These are phyloP conservation scores for Blastomussa wellsi DNA, from an alignment of 92 coral and sea anemone species.

Conservation along the genomic window DNA sequence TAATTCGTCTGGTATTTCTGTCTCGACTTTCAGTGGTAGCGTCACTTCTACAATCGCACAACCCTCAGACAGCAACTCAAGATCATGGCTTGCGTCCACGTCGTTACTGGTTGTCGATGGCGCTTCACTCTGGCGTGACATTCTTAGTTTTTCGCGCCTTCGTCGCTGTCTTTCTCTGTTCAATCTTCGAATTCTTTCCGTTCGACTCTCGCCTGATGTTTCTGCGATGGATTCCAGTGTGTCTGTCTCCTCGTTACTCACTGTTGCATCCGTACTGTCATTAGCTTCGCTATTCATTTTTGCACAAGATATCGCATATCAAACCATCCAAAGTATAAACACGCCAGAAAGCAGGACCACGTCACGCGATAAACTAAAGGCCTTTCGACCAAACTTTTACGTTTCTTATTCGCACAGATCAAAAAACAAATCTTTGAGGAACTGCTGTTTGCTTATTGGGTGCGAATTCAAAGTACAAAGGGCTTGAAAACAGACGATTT, in stretches of 20 bases:
- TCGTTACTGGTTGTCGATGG: constrained; percentile 81
- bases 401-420: constrained; percentile 48
- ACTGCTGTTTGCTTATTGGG: constrained; percentile 53
- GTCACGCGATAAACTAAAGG: constrained; percentile 87
- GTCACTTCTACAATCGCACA: constrained; percentile 46
- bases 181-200: constrained; percentile 86
- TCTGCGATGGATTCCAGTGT: constrained; percentile 70
- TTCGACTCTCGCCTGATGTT: constrained; percentile 72
- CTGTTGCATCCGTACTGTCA: constrained; percentile 78
- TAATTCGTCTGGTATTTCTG: constrained; percentile 44
- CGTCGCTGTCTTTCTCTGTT: constrained; percentile 96
- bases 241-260: constrained; percentile 59
- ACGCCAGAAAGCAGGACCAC: constrained; percentile 82
- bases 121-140: constrained; percentile 96
- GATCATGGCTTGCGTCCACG: constrained; percentile 68
- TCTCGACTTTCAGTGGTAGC: constrained; percentile 60
- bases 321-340: constrained; percentile 86
- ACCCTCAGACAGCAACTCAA: constrained; percentile 57
- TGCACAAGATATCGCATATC: constrained; percentile 95
- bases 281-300: constrained; percentile 89
- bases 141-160: constrained; percentile 95
- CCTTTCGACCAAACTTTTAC: constrained; percentile 37
- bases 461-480: constrained; percentile 58
- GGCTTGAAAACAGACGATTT: constrained; percentile 68
- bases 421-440: constrained; percentile 37